Evolutionary conservation across 2,888 invertebrate genomes (phyloP), one percentile per base, ranked within the genome.

Genomic region (Lasioglossum morio): DNA sequence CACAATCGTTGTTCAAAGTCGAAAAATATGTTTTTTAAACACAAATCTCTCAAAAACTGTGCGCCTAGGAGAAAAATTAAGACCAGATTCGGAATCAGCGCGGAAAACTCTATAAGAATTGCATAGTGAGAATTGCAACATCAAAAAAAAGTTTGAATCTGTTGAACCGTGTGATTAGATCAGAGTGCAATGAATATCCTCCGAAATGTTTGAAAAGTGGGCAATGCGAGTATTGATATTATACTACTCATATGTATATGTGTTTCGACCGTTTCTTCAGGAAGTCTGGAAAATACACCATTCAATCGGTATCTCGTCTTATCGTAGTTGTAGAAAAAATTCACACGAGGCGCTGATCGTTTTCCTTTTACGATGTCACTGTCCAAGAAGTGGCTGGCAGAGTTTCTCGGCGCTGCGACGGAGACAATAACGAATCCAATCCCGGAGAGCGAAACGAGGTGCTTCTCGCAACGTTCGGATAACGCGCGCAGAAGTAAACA

Each of bases 401-500:
- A 73, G 66, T 60, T n/a, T 57, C 69, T 1, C n/a, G 30, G n/a
- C 40, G 14, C 23, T 14, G 69, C 16, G 72, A 16, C 70, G 16
- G 57, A 23, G 72, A 16, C 34, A 60, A 53, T 70, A 53, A 83
- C 75, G 48, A 43, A 30, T 30, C 70, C n/a, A 16, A 34, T 63
- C 12, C 0, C 16, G 8, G 1, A 40, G n/a, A 30, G 30, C 27
- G 70, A n/a, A 75, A 66, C 63, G 53, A 75, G 37, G 84, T 66
- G 78, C 34, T 72, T 79, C 16, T 76, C 57, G 34, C 57, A 40
- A 60, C 69, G 79, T 63, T 82, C 63, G 66, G 30, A 73, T 66
- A 37, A 53, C 72, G 57, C 70, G 46, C 60, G 14, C 78, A 43
- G 57, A 60, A 66, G 69, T 82, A 89, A 89, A 89, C 87, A 87